Evolutionary conservation across 2,113 vertebrate genomes (phyloP).

Genomic region (Leucosticte australis): DNA sequence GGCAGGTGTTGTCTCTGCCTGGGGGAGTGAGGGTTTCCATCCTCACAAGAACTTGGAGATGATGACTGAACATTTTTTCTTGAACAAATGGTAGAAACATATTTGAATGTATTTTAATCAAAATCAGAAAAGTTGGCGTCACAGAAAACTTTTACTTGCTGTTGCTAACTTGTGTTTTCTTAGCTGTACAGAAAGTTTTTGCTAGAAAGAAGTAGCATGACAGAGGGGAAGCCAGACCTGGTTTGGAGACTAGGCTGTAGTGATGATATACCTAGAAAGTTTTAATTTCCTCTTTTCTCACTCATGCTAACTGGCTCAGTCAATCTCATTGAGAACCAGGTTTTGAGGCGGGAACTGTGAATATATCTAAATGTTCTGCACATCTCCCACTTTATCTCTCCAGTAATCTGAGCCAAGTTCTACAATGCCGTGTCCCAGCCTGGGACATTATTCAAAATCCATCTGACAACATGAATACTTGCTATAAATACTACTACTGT

Average conservation of each 20-base stretch:
- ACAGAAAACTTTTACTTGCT: background rate
- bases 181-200: background rate
- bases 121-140: background rate
- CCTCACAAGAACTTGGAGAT: background rate
- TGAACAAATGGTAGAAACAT: background rate
- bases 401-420: conserved; percentile 1
- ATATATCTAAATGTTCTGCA: background rate
- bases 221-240: background rate
- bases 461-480: background rate
- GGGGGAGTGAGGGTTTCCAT: background rate
- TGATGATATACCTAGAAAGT: background rate
- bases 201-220: background rate
- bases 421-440: background rate
- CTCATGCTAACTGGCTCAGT: background rate
- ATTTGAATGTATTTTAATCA: conserved; percentile 5
- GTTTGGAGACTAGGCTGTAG: background rate
- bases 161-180: background rate
- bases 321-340: background rate
- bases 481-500: background rate
- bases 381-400: background rate
- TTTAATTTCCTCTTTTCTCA: background rate
- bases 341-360: background rate
- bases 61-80: background rate
- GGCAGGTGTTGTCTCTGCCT: conserved; percentile 33
- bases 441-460: conserved; percentile 3